A percentile compares a stretch with the other conserved stretches of the same genome.
Evolutionary conservation across 2,113 vertebrate genomes (phyloP).

Genomic region (Vidua macroura): DNA sequence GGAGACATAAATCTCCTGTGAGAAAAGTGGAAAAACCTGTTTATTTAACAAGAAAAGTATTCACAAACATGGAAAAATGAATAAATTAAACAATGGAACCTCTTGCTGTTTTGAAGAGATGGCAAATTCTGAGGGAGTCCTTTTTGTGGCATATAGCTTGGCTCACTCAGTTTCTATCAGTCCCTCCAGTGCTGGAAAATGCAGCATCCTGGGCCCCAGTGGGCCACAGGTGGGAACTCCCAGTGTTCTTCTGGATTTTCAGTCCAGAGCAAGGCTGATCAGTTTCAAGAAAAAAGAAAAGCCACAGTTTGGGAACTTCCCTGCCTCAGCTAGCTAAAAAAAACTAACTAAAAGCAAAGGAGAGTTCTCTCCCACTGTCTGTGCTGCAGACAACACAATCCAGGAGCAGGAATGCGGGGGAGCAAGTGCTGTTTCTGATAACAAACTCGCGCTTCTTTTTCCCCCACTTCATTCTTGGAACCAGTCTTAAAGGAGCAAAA

Average conservation of each 20-base stretch:
- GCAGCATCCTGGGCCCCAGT: background rate
- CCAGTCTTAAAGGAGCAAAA: too few relatives aligned
- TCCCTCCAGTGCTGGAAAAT: background rate
- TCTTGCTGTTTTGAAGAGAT: background rate
- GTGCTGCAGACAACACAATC: too few relatives aligned
- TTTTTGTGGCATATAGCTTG: background rate
- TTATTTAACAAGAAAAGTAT: background rate
- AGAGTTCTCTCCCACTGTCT: background rate
- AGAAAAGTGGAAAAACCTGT: background rate
- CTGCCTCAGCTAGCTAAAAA: too few relatives aligned
- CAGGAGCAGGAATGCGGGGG: fast-evolving
- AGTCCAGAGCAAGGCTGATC: too few relatives aligned
- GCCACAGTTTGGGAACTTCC: background rate
- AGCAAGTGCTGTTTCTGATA: background rate
- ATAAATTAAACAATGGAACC: background rate
- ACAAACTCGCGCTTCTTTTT: background rate
- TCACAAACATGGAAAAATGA: background rate
- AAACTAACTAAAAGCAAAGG: background rate
- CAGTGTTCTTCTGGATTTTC: background rate
- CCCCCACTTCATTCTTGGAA: background rate
- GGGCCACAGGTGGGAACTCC: background rate
- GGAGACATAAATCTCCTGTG: background rate
- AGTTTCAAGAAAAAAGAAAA: background rate
- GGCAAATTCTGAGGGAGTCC: background rate
- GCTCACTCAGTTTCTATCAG: too few relatives aligned